These are phyloP conservation scores for Andrena dorsata DNA, from an alignment of 2,888 invertebrate genomes.

Conservation along the genomic window DNA sequence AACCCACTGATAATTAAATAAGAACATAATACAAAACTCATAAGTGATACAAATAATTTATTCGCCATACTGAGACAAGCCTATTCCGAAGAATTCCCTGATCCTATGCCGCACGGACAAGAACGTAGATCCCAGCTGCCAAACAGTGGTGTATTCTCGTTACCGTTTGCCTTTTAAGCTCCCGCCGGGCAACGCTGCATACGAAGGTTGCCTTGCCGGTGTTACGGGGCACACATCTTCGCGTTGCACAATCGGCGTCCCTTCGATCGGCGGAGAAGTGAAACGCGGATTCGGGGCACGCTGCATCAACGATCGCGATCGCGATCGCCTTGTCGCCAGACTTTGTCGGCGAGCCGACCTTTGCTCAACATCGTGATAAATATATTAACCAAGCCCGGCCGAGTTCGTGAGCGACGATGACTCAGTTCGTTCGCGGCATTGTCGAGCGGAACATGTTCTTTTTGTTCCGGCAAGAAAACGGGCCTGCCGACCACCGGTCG, in stretches of 20 bases:
- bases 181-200: too few species aligned
- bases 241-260: constrained; percentile 8
- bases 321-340: constrained; percentile 52
- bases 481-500: constrained; percentile 32
- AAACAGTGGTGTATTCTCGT: neutral
- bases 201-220: too few species aligned
- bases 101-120: too few species aligned
- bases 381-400: constrained; percentile 51
- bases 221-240: neutral
- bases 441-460: constrained; percentile 25
- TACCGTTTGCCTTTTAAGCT: too few species aligned
- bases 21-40: too few species aligned
- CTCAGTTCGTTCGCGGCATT: constrained; percentile 58
- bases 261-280: constrained; percentile 33
- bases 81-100: too few species aligned
- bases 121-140: too few species aligned
- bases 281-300: constrained; percentile 31
- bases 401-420: constrained; percentile 64
- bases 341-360: constrained; percentile 60
- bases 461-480: constrained; percentile 39
- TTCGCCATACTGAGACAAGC: too few species aligned
- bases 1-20: too few species aligned
- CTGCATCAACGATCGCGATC: constrained; percentile 43
- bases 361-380: constrained; percentile 62
- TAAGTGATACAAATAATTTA: too few species aligned